phyloP scores from a whole-genome alignment of 2,888 invertebrate species.

The Tipula unca region DNA sequence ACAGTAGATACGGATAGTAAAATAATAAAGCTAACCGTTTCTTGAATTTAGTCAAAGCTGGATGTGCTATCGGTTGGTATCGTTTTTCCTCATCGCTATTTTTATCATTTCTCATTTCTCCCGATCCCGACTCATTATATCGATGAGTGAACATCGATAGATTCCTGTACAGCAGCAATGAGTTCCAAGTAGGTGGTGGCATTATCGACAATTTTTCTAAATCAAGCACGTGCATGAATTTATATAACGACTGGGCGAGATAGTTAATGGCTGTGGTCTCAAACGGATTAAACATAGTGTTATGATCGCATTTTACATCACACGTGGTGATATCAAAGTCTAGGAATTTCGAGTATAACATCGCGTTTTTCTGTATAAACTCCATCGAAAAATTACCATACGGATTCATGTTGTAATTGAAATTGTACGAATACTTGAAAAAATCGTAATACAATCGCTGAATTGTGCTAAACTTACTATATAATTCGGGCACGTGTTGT shows the following conservation, averaged over 20 bases:
- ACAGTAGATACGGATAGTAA: background rate
- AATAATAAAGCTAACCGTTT: background rate
- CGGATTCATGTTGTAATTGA: constrained; percentile 20
- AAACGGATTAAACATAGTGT: background rate
- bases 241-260: background rate
- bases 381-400: background rate
- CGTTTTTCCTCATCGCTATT: background rate
- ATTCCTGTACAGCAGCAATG: background rate
- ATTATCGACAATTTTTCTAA: background rate
- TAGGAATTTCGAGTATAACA: background rate
- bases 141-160: background rate
- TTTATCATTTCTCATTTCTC: background rate
- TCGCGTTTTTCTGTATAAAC: background rate
- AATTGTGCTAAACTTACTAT: constrained; percentile 19
- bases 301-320: background rate
- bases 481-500: background rate
- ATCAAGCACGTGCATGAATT: background rate
- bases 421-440: constrained; percentile 36
- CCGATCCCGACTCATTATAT: background rate
- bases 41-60: background rate
- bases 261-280: background rate
- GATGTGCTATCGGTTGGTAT: background rate
- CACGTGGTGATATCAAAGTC: background rate
- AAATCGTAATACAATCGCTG: constrained; percentile 29
- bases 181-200: background rate